Base-by-base conservation (phyloP, 1,140 invertebrate species). In the Trachymyrmex cornetzi region DNA sequence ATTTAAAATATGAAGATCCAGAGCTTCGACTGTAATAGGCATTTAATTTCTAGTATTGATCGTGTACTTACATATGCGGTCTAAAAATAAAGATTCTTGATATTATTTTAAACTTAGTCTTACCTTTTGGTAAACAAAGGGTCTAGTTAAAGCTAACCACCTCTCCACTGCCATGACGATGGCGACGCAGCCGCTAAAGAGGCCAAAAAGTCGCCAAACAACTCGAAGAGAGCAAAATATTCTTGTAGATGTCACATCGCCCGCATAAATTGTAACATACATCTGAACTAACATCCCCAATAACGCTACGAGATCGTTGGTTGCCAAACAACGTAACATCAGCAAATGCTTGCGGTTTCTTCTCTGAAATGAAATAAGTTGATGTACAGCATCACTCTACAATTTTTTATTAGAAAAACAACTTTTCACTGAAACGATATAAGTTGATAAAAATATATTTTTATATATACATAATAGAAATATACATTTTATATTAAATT, bases 81-180 rank as follows among this genome's bases (percentile, higher is more conserved):
- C 5, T 34, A 34, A 34, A 34, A 34, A 34, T 6, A 34, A 34
- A 34, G 5, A 34, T 34, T 34, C 30, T 34, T 34, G 6, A 22
- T 38, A 30, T 84, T 87, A 84, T 87, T 30, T 9, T 79, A 27
- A 63, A 90, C 67, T 72, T 85, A 84, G 61, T 44, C 94, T 95
- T 95, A 98, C 98, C 97, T 98, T 98, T 94, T 98, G 98, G 94
- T 98, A 98, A 79, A 98, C 96, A 93, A 98, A 98, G n/a, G 98
- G 98, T 87, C 97, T 96, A 0, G 98, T 98, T 71, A 98, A 96
- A 3, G 98, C 98, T 86, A 98, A 95, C 96, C 97, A 98, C 81
- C 98, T 95, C 94, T 98, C 98, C 22, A 97, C 96, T 1, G 98
- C 98, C 98, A 98, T 98, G 6, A 98, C 97, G 90, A 98, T 96